Percentiles rank a stretch among this genome's conserved stretches.
These are phyloP conservation scores for Hyperoplus immaculatus DNA, from an alignment of 2,797 vertebrate species.

Conservation along the genomic window DNA sequence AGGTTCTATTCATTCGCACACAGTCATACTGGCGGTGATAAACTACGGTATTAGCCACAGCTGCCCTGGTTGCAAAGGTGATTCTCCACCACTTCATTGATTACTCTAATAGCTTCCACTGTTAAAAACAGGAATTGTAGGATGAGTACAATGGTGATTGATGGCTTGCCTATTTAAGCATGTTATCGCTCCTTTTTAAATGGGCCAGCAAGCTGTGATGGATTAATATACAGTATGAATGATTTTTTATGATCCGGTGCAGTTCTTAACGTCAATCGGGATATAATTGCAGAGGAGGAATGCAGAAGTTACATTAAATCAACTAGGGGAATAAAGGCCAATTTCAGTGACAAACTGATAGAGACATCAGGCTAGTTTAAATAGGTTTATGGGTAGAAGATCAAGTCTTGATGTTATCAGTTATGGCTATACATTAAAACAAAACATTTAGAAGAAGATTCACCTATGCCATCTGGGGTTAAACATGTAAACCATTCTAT, in stretches of 20 bases:
- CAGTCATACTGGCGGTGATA: no score
- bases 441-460: not conserved
- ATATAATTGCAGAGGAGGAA: not conserved
- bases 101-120: slow-evolving; percentile 5
- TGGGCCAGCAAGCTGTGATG: not conserved
- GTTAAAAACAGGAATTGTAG: slow-evolving; percentile 22
- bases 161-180: slow-evolving; percentile 27
- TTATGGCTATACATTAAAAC: not conserved
- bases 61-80: slow-evolving; percentile 30
- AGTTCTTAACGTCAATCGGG: not conserved
- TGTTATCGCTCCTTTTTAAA: slow-evolving; percentile 14
- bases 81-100: slow-evolving; percentile 28
- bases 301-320: not conserved
- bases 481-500: slow-evolving; percentile 8
- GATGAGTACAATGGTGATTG: slow-evolving; percentile 19
- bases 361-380: not conserved
- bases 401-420: not conserved
- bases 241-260: not conserved
- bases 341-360: not conserved
- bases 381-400: not conserved
- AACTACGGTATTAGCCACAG: no score
- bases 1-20: no score
- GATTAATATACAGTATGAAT: no score
- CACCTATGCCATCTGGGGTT: not conserved
- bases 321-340: not conserved